Evolutionary conservation across 2,797 vertebrate species (phyloP).

Genomic region (Myotis planiceps): DNA sequence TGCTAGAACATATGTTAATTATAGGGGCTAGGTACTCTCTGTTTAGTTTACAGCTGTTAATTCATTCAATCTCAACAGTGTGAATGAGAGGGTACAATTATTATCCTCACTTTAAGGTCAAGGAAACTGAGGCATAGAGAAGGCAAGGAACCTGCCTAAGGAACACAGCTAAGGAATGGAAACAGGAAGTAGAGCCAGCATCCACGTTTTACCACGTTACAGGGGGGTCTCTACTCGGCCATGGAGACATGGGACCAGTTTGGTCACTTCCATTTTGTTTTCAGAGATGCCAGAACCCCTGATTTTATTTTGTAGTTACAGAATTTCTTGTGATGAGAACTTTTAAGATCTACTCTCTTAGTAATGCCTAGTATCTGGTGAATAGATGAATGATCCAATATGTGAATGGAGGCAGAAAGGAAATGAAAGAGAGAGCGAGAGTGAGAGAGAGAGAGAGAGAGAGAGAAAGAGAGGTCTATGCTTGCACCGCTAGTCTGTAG

Average conservation of each 20-base stretch:
- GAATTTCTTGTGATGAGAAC: background rate
- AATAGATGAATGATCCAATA: background rate
- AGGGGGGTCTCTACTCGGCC: background rate
- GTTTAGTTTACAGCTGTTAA: background rate
- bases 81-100: background rate
- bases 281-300: background rate
- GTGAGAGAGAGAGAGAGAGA: background rate
- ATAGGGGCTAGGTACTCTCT: background rate
- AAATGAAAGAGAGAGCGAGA: too few relatives aligned
- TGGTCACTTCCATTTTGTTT: background rate
- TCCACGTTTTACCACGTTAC: accelerated
- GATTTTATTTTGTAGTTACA: background rate
- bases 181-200: background rate
- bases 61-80: background rate
- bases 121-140: background rate
- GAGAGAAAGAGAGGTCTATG: background rate
- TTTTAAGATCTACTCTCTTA: background rate
- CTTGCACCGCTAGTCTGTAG: background rate
- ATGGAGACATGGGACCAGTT: accelerated
- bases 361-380: background rate
- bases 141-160: background rate
- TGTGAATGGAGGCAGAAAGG: background rate
- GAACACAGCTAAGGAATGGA: background rate
- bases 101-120: background rate
- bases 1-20: background rate